phyloP scores from a whole-genome alignment of 2,888 invertebrate genomes.

The Gymnocheta viridis region DNA sequence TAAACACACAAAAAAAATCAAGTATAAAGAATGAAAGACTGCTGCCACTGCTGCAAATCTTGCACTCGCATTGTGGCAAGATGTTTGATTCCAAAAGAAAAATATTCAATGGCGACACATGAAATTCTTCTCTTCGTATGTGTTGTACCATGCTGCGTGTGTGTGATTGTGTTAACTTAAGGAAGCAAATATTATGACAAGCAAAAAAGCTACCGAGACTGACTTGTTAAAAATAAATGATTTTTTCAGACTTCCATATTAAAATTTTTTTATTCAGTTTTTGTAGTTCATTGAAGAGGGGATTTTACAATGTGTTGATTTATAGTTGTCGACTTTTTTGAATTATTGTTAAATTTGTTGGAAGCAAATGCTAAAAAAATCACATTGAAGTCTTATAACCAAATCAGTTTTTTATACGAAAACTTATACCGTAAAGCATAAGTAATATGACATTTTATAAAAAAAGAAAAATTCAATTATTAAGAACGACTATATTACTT shows the following conservation, averaged over 20 bases:
- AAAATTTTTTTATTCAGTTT: not conserved
- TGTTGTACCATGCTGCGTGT: slow-evolving; percentile 50
- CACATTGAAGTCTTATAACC: slow-evolving; percentile 65
- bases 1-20: slow-evolving; percentile 21
- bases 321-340: slow-evolving; percentile 72
- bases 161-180: slow-evolving; percentile 43
- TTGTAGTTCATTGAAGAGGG: slow-evolving; percentile 36
- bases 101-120: slow-evolving; percentile 50
- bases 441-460: slow-evolving; percentile 16
- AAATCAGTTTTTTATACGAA: slow-evolving; percentile 11
- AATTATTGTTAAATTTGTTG: slow-evolving; percentile 75
- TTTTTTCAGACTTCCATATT: slow-evolving; percentile 1
- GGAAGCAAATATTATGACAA: slow-evolving; percentile 63
- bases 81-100: slow-evolving; percentile 30
- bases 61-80: slow-evolving; percentile 33
- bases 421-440: slow-evolving; percentile 15
- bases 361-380: slow-evolving; percentile 42
- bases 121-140: slow-evolving; percentile 37
- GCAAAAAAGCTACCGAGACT: slow-evolving; percentile 52
- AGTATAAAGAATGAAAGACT: slow-evolving; percentile 26
- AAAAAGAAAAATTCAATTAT: slow-evolving; percentile 4
- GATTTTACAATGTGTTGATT: slow-evolving; percentile 72
- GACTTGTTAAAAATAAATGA: slow-evolving; percentile 55
- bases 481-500: not conserved
- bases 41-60: slow-evolving; percentile 31